Evolutionary conservation across 2,888 invertebrate genomes (phyloP).

Genomic region (Melolontha melolontha): DNA sequence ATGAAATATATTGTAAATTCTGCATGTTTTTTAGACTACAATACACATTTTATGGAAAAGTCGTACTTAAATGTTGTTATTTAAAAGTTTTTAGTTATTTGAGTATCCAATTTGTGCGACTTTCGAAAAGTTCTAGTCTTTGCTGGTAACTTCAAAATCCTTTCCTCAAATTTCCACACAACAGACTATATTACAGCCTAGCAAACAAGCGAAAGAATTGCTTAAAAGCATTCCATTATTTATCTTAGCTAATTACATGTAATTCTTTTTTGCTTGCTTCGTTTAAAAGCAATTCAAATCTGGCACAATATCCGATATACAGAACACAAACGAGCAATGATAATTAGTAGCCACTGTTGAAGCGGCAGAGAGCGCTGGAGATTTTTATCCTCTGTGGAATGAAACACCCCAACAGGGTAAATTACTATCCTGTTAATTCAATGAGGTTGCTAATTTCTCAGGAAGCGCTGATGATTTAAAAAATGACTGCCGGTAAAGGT

Average conservation of each 20-base stretch:
- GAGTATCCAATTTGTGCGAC: no score
- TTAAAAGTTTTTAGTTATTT: no score
- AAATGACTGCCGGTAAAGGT: background rate
- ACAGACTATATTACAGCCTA: no score
- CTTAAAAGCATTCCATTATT: conserved; percentile 7
- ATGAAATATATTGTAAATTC: no score
- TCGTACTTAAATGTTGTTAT: no score
- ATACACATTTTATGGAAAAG: no score
- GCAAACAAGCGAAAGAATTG: no score
- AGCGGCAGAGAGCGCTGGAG: conserved; percentile 6
- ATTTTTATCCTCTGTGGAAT: conserved; percentile 31
- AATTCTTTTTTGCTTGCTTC: conserved; percentile 9
- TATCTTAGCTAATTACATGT: conserved; percentile 13
- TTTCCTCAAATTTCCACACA: no score
- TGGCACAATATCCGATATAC: conserved; percentile 9
- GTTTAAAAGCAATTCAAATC: conserved; percentile 26
- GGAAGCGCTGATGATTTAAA: conserved; percentile 26
- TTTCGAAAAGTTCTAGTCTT: no score
- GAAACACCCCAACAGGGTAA: conserved; percentile 7
- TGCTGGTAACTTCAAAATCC: no score
- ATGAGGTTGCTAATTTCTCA: conserved; percentile 16
- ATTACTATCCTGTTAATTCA: conserved; percentile 32
- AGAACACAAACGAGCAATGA: conserved; percentile 12
- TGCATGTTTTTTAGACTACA: no score
- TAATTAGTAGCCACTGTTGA: conserved; percentile 29